A percentile compares a stretch with the other conserved stretches of the same genome.
phyloP scores from a whole-genome alignment of 2,797 vertebrate genomes.

The Myripristis jacobus region DNA sequence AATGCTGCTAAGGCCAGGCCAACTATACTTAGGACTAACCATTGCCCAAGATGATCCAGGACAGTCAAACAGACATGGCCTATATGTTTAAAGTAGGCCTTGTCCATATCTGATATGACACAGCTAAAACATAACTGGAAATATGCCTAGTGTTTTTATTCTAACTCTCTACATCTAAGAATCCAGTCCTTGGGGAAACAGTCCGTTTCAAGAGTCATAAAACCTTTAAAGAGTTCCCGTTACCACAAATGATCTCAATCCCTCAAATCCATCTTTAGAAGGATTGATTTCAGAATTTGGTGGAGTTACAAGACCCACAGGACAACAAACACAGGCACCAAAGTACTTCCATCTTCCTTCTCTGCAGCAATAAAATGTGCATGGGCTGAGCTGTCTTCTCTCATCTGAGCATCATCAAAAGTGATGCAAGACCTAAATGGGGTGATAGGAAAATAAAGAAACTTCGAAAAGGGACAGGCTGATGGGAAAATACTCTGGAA shows the following conservation, averaged over 20 bases:
- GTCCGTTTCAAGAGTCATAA: slow-evolving; percentile 43
- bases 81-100: neutral
- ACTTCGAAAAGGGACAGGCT: neutral
- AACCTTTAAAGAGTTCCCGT: slow-evolving; percentile 58
- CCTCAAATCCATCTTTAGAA: slow-evolving; percentile 34
- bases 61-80: neutral
- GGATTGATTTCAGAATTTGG: slow-evolving; percentile 45
- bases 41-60: slow-evolving; percentile 56
- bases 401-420: slow-evolving; percentile 13
- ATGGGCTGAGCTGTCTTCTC: slow-evolving; percentile 5
- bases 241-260: slow-evolving; percentile 50
- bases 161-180: slow-evolving; percentile 29
- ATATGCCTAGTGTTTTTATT: slow-evolving; percentile 18
- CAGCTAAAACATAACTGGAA: slow-evolving; percentile 21
- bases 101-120: slow-evolving; percentile 21
- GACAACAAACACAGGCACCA: slow-evolving; percentile 4
- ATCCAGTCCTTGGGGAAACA: slow-evolving; percentile 34
- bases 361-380: slow-evolving; percentile 35
- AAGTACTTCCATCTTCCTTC: slow-evolving; percentile 31
- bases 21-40: slow-evolving; percentile 45
- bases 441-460: slow-evolving; percentile 1
- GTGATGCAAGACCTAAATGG: slow-evolving; percentile 19
- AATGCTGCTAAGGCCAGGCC: slow-evolving; percentile 31
- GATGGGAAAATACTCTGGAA: slow-evolving; percentile 23
- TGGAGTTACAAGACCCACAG: slow-evolving; percentile 27